These are phyloP conservation scores for Trichopoda pennipes DNA, from an alignment of 2,888 invertebrate genomes.

Conservation along the genomic window DNA sequence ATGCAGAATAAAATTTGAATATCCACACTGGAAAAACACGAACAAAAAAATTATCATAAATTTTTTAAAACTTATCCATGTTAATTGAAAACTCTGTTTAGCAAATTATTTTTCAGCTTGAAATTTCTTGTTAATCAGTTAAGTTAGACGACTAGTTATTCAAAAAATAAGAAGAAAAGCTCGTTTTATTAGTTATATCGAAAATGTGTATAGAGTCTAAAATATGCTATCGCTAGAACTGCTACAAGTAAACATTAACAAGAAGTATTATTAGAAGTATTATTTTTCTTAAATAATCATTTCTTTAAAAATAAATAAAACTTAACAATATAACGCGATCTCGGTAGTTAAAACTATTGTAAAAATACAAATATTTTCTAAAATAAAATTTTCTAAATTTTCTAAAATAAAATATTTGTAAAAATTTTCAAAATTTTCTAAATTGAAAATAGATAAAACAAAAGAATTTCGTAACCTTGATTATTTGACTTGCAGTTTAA, in stretches of 20 bases:
- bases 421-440: no score
- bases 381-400: not conserved
- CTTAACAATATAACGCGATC: no score
- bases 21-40: not conserved
- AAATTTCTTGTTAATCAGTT: not conserved
- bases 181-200: not conserved
- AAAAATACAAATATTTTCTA: not conserved
- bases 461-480: conserved; percentile 31
- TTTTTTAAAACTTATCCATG: not conserved
- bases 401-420: not conserved
- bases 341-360: not conserved
- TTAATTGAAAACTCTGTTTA: conserved; percentile 15
- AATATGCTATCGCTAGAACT: no score
- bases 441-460: not conserved
- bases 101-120: conserved; percentile 1
- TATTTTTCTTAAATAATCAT: no score
- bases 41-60: not conserved
- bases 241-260: no score
- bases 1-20: not conserved
- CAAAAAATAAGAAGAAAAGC: not conserved
- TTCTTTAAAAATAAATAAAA: no score
- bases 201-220: no score
- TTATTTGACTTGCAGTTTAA: not conserved
- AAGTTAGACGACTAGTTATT: not conserved
- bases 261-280: no score